Conservation (phyloP, 2,113 vertebrate genomes). For the Periophthalmus modestus region DNA sequence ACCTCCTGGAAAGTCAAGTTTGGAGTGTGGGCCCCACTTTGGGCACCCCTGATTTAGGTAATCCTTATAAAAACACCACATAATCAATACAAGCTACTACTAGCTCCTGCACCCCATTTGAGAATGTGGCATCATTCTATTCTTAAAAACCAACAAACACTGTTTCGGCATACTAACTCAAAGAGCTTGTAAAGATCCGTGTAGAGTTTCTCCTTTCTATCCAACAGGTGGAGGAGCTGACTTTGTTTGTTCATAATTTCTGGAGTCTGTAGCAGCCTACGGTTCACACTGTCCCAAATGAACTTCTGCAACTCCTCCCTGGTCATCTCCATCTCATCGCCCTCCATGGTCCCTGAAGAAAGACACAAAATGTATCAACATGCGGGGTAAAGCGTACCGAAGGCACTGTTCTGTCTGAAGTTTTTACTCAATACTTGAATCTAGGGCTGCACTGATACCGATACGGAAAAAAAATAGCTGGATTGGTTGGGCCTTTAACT, state of each 20-base stretch:
- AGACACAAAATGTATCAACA: neutral
- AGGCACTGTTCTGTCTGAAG: too few species aligned
- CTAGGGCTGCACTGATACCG: too few species aligned
- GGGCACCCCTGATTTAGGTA: neutral
- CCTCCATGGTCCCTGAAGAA: conserved; percentile 51
- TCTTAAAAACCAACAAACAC: neutral
- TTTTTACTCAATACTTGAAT: too few species aligned
- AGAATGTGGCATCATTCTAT: neutral
- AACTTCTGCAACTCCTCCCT: conserved; percentile 51
- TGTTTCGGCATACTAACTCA: conserved; percentile 50
- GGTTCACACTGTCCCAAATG: conserved; percentile 45
- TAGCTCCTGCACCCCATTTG: neutral
- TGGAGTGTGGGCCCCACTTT: too few species aligned
- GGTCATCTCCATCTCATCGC: conserved; percentile 46
- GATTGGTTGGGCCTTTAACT: too few species aligned
- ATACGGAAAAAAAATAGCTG: too few species aligned
- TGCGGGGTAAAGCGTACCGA: too few species aligned
- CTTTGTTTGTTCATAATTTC: conserved; percentile 20
- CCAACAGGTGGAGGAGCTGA: conserved; percentile 46
- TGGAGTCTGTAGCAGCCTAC: conserved; percentile 11
- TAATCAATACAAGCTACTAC: neutral
- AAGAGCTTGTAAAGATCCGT: conserved; percentile 37
- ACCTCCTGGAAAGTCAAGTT: too few species aligned
- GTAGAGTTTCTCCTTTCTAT: conserved; percentile 38
- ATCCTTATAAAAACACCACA: neutral